phyloP scores from a whole-genome alignment of 2,797 vertebrate species.

The Gephyroberyx darwinii region DNA sequence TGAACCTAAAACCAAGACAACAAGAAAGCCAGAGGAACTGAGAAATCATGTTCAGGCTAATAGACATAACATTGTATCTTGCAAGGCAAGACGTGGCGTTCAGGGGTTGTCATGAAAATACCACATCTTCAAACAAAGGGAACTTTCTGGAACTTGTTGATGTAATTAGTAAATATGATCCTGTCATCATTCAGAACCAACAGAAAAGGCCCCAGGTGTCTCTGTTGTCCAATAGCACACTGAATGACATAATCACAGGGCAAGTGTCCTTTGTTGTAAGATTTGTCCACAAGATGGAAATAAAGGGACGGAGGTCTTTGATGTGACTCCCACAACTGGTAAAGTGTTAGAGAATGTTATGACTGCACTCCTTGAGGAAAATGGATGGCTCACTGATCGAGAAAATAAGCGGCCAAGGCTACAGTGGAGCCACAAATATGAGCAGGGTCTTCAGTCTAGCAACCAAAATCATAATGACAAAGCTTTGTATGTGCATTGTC shows the following conservation, averaged over 20 bases:
- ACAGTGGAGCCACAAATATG: too few relatives aligned
- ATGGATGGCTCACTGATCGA: too few relatives aligned
- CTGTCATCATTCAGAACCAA: constrained; percentile 5
- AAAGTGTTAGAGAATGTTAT: too few relatives aligned
- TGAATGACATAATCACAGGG: constrained; percentile 3
- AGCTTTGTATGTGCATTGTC: too few relatives aligned
- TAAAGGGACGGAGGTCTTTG: constrained; percentile 9
- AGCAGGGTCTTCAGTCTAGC: too few relatives aligned
- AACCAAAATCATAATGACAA: too few relatives aligned
- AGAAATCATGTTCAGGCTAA: constrained; percentile 11
- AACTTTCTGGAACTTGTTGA: constrained; percentile 17
- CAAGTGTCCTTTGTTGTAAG: constrained; percentile 10
- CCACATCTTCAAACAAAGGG: constrained; percentile 13
- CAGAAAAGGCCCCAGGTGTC: constrained; percentile 3
- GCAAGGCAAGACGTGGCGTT: constrained; percentile 1
- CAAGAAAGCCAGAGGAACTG: not conserved
- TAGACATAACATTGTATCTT: constrained; percentile 13
- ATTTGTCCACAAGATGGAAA: constrained; percentile 16
- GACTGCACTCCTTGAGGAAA: too few relatives aligned
- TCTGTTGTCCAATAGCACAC: constrained; percentile 16
- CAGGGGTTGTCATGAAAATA: constrained; percentile 9
- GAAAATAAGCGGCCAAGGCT: too few relatives aligned
- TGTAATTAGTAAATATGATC: constrained; percentile 13
- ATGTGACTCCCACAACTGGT: constrained; percentile 3
- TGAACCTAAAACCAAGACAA: not conserved